phyloP scores from a whole-genome alignment of 2,797 vertebrate genomes.

The Decapterus maruadsi region DNA sequence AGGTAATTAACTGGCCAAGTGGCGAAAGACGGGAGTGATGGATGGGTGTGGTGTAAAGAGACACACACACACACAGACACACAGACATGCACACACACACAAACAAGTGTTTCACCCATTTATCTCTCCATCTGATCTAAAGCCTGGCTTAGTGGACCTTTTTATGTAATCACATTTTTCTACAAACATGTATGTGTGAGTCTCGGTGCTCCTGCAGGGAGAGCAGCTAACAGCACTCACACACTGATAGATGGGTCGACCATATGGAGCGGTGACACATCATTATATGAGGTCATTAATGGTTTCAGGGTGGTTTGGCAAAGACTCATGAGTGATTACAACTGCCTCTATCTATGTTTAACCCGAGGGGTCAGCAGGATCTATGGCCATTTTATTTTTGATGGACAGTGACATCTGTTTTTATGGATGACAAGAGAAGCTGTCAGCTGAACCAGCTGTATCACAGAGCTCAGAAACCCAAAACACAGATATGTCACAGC shows the following conservation, averaged over 20 bases:
- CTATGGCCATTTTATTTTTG: constrained; percentile 44
- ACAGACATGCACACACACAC: constrained; percentile 1
- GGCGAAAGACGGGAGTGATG: constrained; percentile 81
- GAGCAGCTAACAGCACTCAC: constrained; percentile 28
- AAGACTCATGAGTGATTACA: constrained; percentile 51
- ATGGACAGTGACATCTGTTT: constrained; percentile 67
- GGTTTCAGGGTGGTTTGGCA: constrained; percentile 52
- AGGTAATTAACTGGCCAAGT: constrained; percentile 84
- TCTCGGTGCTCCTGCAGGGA: constrained; percentile 17
- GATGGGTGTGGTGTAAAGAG: constrained; percentile 75
- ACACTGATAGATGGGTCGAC: constrained; percentile 40
- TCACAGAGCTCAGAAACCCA: not conserved
- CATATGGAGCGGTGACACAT: constrained; percentile 55
- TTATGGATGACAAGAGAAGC: constrained; percentile 36
- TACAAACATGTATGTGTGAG: constrained; percentile 24
- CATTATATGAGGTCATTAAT: constrained; percentile 58
- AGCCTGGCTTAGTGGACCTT: constrained; percentile 41
- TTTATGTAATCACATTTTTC: constrained; percentile 46
- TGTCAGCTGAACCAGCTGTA: not conserved
- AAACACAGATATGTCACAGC: constrained; percentile 34
- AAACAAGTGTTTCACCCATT: constrained; percentile 8
- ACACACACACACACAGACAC: constrained; percentile 50
- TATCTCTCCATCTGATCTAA: constrained; percentile 37
- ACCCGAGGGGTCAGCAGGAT: constrained; percentile 60
- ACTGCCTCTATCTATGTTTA: constrained; percentile 68